Percentiles rank a stretch among this genome's conserved stretches.
phyloP scores from a whole-genome alignment of 2,113 vertebrate genomes.

The Mungos mungo region DNA sequence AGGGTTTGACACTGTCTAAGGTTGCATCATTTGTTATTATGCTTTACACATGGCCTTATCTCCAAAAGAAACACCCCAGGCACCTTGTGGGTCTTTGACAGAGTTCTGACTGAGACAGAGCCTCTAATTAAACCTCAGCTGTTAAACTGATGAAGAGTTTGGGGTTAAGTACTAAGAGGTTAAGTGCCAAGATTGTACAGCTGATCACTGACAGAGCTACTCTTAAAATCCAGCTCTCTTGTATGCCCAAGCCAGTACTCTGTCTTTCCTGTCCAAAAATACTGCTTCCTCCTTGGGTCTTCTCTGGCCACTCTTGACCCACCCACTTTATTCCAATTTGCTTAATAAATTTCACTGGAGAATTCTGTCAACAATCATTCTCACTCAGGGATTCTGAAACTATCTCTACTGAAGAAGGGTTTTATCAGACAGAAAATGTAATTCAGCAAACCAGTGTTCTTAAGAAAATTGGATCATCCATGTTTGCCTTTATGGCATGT shows the following conservation, averaged over 20 bases:
- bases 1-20: background rate
- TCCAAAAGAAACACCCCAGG: background rate
- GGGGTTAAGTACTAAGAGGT: background rate
- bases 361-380: constrained; percentile 7
- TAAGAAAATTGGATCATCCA: background rate
- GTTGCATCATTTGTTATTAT: background rate
- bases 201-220: background rate
- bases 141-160: background rate
- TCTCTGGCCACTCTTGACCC: background rate
- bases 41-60: background rate
- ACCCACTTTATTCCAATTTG: background rate
- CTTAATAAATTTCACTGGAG: background rate
- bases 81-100: background rate
- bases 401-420: background rate
- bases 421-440: background rate
- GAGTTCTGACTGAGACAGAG: background rate
- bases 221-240: background rate
- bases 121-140: background rate
- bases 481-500: constrained; percentile 22
- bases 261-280: background rate
- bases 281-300: background rate
- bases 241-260: background rate
- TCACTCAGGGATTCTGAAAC: background rate
- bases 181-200: constrained; percentile 14
- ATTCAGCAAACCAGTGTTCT: background rate